phyloP scores from a whole-genome alignment of 92 coral and sea anemone species.

The Phenganax subtilis region DNA sequence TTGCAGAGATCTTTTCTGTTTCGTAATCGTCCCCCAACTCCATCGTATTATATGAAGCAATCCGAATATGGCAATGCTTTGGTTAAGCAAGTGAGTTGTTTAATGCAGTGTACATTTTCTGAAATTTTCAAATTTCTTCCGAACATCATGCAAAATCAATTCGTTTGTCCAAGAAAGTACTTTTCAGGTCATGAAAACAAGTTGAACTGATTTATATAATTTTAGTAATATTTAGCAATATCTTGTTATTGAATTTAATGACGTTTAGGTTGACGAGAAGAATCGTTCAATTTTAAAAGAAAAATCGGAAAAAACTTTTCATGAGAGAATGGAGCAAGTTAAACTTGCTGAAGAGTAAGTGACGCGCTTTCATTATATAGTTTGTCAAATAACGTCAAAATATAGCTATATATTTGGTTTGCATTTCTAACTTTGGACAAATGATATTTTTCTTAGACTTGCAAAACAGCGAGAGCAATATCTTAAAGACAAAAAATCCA shows the following conservation, averaged over 20 bases:
- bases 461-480: conserved; percentile 87
- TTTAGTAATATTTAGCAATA: neutral
- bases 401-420: no score
- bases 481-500: conserved; percentile 71
- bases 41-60: conserved; percentile 77
- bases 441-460: conserved; percentile 46
- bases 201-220: neutral
- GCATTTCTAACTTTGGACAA: neutral
- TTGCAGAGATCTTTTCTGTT: conserved; percentile 90
- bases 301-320: conserved; percentile 73
- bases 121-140: no score
- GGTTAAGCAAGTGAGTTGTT: conserved; percentile 66
- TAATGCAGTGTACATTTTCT: neutral
- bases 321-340: conserved; percentile 91
- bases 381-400: neutral
- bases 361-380: neutral
- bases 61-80: conserved; percentile 66
- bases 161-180: no score
- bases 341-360: conserved; percentile 98
- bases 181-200: no score
- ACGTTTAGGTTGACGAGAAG: conserved; percentile 65
- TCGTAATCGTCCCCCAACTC: conserved; percentile 90
- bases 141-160: no score
- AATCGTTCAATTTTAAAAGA: conserved; percentile 53
- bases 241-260: no score